phyloP scores from a whole-genome alignment of 1,140 invertebrate species.

The Zaprionus capensis region DNA sequence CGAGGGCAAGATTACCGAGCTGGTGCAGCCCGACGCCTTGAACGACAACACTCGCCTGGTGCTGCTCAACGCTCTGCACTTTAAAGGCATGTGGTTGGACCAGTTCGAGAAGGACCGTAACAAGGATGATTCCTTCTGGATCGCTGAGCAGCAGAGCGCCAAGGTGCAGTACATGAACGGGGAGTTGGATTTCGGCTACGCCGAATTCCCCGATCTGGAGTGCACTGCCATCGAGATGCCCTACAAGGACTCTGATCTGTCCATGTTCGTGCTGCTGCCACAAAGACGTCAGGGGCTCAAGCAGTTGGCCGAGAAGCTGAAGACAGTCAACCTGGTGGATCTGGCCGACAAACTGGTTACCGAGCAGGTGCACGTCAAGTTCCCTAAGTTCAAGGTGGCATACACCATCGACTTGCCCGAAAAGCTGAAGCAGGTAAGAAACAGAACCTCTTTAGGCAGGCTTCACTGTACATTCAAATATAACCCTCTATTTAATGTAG shows the following conservation, averaged over 20 bases:
- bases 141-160: slow-evolving; percentile 75
- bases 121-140: slow-evolving; percentile 81
- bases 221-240: slow-evolving; percentile 85
- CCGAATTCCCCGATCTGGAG: slow-evolving; percentile 77
- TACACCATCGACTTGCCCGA: slow-evolving; percentile 86
- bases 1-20: slow-evolving; percentile 89
- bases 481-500: no score
- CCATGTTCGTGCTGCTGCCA: slow-evolving; percentile 86
- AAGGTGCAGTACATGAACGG: slow-evolving; percentile 85
- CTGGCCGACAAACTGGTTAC: slow-evolving; percentile 58
- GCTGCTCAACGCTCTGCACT: slow-evolving; percentile 93
- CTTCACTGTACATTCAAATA: background rate
- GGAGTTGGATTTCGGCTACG: slow-evolving; percentile 81
- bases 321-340: slow-evolving; percentile 82
- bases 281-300: slow-evolving; percentile 85
- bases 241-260: slow-evolving; percentile 85
- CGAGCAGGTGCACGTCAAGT: slow-evolving; percentile 85
- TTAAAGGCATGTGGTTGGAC: slow-evolving; percentile 88
- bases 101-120: slow-evolving; percentile 83
- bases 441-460: background rate
- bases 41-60: slow-evolving; percentile 87
- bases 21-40: slow-evolving; percentile 86
- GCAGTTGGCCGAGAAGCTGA: slow-evolving; percentile 85
- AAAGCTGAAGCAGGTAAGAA: slow-evolving; percentile 85
- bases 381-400: slow-evolving; percentile 91